Base-by-base conservation (phyloP, 2,113 vertebrate species). In the Thunnus maccoyii region DNA sequence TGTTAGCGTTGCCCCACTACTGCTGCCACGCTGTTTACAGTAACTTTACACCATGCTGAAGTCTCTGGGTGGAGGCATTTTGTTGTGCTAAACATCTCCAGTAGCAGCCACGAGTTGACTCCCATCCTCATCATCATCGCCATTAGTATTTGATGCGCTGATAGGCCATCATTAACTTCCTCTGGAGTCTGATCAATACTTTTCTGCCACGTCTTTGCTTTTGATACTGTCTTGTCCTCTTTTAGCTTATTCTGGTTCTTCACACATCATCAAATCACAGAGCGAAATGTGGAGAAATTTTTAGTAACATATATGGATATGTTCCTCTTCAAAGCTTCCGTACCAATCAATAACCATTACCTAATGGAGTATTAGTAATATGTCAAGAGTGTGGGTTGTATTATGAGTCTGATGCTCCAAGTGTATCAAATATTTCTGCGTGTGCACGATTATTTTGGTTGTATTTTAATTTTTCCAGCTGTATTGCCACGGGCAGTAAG, bases 21-120 rank as follows among this genome's bases (percentile, higher is more conserved):
- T 76, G 36, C 65, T 41, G 71, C 67, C 58, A 76, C 18, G 15
- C 18, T 72, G 77, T 83, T 83, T 85, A 36, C 74, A 27, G 55
- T 10, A 46, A 36, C 56, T 46, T 68, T 55, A 4, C 16, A 55
- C 27, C 17, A 9, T 61, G 16, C 32, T 16, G 0, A 55, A 20
- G 63, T 78, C 65, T 73, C 20, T 67, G 27, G 57, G 18, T 71
- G 62, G 27, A 73, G 68, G 25, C 3, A 5, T 51, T 47, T 74
- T 56, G 65, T 70, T 61, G 47, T 69, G 36, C 41, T 61, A 2
- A 75, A 63, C 27, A 3, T 50, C 47, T 27, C 14, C 2, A 3
- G 22, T 61, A 50, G 50, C 25, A 20, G 25, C 3, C 14, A 0
- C n/a, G 8, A 20, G 22, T 52, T 57, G 13, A 5, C 55, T 64